Conservation (phyloP, 2,113 vertebrate species). For the Eptatretus burgeri region DNA sequence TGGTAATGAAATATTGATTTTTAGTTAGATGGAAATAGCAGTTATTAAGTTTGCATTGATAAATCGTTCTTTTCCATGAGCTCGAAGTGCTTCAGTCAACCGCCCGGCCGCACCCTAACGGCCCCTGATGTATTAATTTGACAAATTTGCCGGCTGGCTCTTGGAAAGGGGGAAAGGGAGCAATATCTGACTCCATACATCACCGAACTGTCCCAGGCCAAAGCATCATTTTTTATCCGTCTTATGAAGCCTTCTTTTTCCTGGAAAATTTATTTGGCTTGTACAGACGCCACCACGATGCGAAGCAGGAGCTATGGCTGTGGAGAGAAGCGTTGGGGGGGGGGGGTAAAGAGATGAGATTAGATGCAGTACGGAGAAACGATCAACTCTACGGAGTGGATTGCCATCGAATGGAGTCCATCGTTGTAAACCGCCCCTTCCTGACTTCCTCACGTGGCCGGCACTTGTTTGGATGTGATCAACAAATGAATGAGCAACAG, state of each 20-base stretch:
- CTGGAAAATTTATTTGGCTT: conserved; percentile 4
- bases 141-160: conserved; percentile 45
- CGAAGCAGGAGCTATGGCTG: too few species aligned
- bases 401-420: too few species aligned
- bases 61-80: conserved; percentile 86
- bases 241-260: conserved; percentile 6
- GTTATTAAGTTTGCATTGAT: conserved; percentile 99
- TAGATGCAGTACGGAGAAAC: too few species aligned
- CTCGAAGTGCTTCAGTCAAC: conserved; percentile 43
- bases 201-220: background rate
- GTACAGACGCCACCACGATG: background rate
- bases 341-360: too few species aligned
- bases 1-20: conserved; percentile 99
- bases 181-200: conserved; percentile 5
- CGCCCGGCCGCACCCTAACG: conserved; percentile 86
- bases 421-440: too few species aligned
- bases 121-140: conserved; percentile 98
- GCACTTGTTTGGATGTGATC: too few species aligned
- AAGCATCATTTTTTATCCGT: conserved; percentile 4
- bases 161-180: conserved; percentile 1
- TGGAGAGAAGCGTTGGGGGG: too few species aligned
- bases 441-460: too few species aligned
- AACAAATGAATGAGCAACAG: too few species aligned
- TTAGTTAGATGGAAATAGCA: conserved; percentile 99
- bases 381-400: too few species aligned